phyloP scores from a whole-genome alignment of 2,797 vertebrate genomes.

The Pristis pectinata region DNA sequence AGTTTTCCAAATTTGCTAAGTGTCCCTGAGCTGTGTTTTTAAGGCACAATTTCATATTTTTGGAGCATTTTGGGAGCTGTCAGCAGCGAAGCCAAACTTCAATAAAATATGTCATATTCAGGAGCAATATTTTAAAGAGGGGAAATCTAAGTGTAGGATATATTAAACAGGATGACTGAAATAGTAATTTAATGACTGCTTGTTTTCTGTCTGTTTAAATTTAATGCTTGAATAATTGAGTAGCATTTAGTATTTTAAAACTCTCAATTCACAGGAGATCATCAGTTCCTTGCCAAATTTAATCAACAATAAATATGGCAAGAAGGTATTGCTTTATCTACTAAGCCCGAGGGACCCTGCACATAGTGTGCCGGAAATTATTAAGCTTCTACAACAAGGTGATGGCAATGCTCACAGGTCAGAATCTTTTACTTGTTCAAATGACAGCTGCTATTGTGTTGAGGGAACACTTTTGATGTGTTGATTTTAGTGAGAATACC shows the following conservation, averaged over 20 bases:
- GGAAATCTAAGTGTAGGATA: neutral
- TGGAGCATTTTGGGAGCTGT: neutral
- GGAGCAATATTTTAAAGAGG: too few relatives aligned
- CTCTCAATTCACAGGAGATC: slow-evolving; percentile 70
- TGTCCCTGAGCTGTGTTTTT: neutral
- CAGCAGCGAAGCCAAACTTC: neutral
- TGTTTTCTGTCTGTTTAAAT: neutral
- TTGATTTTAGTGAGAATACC: neutral
- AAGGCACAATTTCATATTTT: neutral
- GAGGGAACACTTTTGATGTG: neutral
- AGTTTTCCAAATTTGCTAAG: neutral
- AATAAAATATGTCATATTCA: neutral
- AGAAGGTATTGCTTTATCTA: slow-evolving; percentile 82
- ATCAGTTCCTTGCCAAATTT: slow-evolving; percentile 66
- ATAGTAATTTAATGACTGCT: neutral
- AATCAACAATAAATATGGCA: slow-evolving; percentile 81
- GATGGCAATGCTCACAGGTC: slow-evolving; percentile 84
- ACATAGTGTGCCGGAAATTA: slow-evolving; percentile 82
- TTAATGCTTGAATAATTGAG: neutral
- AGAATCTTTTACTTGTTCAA: slow-evolving; percentile 7
- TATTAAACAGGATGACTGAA: neutral
- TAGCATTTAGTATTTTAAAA: neutral
- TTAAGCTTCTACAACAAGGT: slow-evolving; percentile 73
- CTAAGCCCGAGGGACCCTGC: slow-evolving; percentile 79
- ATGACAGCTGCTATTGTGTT: neutral